phyloP scores from a whole-genome alignment of 2,113 vertebrate genomes.

The Sitta europaea region DNA sequence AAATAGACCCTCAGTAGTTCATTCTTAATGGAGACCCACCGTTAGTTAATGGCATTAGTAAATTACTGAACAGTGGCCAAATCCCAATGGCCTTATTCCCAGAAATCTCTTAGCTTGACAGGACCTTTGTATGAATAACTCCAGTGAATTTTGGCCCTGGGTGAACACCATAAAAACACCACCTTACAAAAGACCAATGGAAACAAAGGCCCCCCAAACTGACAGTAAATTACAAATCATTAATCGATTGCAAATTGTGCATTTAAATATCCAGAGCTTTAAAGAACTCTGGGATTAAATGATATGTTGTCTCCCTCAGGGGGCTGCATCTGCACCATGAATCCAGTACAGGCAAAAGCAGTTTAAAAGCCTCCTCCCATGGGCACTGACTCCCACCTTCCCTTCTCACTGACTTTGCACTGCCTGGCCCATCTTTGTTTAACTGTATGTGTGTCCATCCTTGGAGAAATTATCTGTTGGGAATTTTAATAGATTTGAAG shows the following conservation, averaged over 20 bases:
- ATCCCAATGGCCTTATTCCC: conserved; percentile 57
- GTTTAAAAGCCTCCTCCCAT: background rate
- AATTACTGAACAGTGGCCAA: conserved; percentile 56
- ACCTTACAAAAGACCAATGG: conserved; percentile 1
- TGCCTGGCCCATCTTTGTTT: background rate
- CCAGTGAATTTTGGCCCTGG: conserved; percentile 48
- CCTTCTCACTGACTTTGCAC: background rate
- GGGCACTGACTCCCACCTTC: background rate
- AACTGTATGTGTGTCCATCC: accelerated
- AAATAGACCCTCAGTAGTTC: conserved; percentile 33
- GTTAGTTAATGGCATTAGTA: conserved; percentile 41
- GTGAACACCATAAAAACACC: conserved; percentile 16
- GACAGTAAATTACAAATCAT: background rate
- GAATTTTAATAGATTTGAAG: background rate
- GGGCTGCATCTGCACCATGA: background rate
- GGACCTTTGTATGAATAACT: conserved; percentile 36
- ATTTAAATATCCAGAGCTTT: conserved; percentile 9
- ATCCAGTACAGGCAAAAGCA: background rate
- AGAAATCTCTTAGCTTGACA: conserved; percentile 55
- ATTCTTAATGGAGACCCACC: conserved; percentile 36
- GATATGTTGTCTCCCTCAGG: background rate
- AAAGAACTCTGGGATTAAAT: background rate
- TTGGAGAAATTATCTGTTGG: accelerated
- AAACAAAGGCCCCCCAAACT: conserved; percentile 2
- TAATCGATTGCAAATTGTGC: background rate